Conservation (phyloP, 2,888 invertebrate species). For the Antheraea assamensis region DNA sequence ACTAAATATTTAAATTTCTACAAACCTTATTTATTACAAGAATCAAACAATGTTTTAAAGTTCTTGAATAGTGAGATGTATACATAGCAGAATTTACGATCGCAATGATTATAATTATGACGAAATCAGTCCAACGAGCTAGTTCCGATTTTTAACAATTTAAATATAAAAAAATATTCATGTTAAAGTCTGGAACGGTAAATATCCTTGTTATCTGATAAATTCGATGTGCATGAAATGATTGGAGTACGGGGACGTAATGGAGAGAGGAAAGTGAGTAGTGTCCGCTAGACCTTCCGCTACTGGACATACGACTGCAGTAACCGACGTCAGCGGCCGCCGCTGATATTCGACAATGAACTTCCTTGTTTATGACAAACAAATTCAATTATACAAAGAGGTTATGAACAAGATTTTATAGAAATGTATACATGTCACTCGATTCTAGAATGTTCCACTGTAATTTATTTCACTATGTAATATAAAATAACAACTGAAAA, state of each 20-base stretch:
- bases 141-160: background rate
- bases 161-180: background rate
- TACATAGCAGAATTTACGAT: too few relatives aligned
- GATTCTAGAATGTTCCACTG: background rate
- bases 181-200: background rate
- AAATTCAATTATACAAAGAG: background rate
- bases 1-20: background rate
- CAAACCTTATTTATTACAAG: background rate
- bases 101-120: too few relatives aligned
- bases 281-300: background rate
- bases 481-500: too few relatives aligned
- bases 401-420: background rate
- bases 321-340: background rate
- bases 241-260: background rate
- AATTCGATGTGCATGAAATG: background rate
- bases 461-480: background rate
- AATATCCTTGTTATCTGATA: background rate
- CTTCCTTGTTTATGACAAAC: constrained; percentile 2
- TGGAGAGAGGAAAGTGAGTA: constrained; percentile 3
- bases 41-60: background rate
- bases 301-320: background rate
- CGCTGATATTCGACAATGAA: background rate
- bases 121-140: too few relatives aligned
- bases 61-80: too few relatives aligned
- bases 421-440: background rate